Base-by-base conservation (phyloP, 2,888 invertebrate species). In the Drosophila maculinotata region DNA sequence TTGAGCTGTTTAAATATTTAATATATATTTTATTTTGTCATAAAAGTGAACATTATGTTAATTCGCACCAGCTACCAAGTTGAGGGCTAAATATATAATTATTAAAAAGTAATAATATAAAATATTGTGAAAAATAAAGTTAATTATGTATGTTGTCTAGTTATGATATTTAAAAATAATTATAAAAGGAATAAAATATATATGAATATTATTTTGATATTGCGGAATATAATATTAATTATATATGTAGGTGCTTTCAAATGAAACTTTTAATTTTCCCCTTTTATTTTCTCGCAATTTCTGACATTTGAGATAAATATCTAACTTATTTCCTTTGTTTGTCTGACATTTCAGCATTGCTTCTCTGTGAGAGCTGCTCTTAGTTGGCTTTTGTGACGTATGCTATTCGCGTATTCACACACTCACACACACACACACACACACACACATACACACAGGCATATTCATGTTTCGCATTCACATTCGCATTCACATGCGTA, bases 1-100 rank as follows among this genome's bases (percentile, higher is more conserved):
- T 49, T 30, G 20, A 31, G 25, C 52, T 49, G 56, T 20, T 63
- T 36, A 42, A 45, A 49, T 44, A 47, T 25, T 33, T 52, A n/a
- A 47, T 35, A 36, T 41, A 20, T 15, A 30, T 23, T 20, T 26
- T 23, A 17, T 14, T 14, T 45, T 31, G n/a, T 3, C 47, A 41
- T 33, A n/a, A 20, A 39, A 23, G 3, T 30, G 14, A 14, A n/a
- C 17, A 14, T 26, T n/a, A 20, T 3, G 20, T 20, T 20, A 4
- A 20, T 20, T 20, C 20, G n/a, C n/a, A n/a, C n/a, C n/a, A n/a
- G n/a, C n/a, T n/a, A n/a, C n/a, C n/a, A n/a, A n/a, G n/a, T n/a
- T n/a, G n/a, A n/a, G n/a, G n/a, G n/a, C n/a, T n/a, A n/a, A n/a
- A n/a, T n/a, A n/a, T n/a, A n/a, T n/a, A n/a, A n/a, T n/a, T n/a